Percentiles rank a stretch among this genome's conserved stretches.
phyloP scores from a whole-genome alignment of 2,888 invertebrate species.

The Trichogramma evanescens region DNA sequence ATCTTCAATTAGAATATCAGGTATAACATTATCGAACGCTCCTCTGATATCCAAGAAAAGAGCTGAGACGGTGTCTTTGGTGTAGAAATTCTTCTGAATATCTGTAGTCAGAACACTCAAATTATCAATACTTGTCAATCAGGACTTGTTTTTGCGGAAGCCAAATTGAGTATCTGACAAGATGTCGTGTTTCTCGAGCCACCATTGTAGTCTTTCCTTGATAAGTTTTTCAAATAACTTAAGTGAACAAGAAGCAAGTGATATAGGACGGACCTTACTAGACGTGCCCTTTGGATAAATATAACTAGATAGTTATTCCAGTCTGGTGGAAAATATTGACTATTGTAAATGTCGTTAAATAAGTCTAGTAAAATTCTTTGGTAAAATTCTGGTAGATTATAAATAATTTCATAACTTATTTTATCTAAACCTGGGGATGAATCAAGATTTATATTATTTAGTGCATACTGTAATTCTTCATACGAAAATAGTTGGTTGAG shows the following conservation, averaged over 20 bases:
- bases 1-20: slow-evolving; percentile 15
- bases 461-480: background rate
- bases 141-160: slow-evolving; percentile 17
- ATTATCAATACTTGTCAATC: slow-evolving; percentile 18
- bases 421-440: background rate
- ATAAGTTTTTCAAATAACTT: slow-evolving; percentile 20
- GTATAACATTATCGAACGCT: slow-evolving; percentile 19
- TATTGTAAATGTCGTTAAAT: background rate
- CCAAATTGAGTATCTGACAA: slow-evolving; percentile 16
- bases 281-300: slow-evolving; percentile 21
- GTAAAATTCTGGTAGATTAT: background rate
- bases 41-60: slow-evolving; percentile 17
- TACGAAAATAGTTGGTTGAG: background rate
- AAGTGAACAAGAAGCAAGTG: slow-evolving; percentile 17
- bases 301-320: slow-evolving; percentile 18
- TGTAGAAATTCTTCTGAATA: no score
- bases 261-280: slow-evolving; percentile 19
- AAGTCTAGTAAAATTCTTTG: slow-evolving; percentile 1
- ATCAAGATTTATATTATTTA: background rate
- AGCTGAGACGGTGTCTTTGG: no score
- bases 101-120: no score
- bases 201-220: slow-evolving; percentile 13
- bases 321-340: slow-evolving; percentile 3
- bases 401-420: background rate
- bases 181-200: slow-evolving; percentile 9